Conservation (phyloP, 2,888 invertebrate species). For the Buathra laborator region DNA sequence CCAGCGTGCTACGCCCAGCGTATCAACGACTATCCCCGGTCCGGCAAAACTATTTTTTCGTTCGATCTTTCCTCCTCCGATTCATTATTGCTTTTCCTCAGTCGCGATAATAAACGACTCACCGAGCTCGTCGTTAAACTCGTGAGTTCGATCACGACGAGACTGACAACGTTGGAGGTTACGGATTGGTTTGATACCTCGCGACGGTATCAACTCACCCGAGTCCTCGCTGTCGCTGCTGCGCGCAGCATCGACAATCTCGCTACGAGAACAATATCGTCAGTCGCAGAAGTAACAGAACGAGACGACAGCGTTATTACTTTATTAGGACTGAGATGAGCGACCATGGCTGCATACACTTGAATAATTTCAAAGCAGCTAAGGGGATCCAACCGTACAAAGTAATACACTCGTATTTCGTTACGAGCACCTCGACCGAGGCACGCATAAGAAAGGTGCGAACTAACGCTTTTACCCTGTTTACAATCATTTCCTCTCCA, state of each 20-base stretch:
- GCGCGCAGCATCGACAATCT: conserved; percentile 45
- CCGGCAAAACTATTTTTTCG: conserved; percentile 16
- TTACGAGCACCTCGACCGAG: conserved; percentile 92
- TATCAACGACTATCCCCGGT: conserved; percentile 65
- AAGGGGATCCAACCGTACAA: conserved; percentile 91
- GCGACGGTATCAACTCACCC: conserved; percentile 33
- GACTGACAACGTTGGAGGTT: conserved; percentile 52
- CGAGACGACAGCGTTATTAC: conserved; percentile 58
- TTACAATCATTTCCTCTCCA: not conserved
- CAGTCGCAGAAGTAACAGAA: conserved; percentile 48
- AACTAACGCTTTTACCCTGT: conserved; percentile 43
- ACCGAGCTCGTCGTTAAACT: conserved; percentile 1
- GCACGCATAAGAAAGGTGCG: conserved; percentile 93
- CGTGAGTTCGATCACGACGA: conserved; percentile 3
- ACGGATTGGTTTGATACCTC: conserved; percentile 50
- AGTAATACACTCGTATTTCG: conserved; percentile 95
- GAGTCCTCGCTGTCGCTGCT: conserved; percentile 60
- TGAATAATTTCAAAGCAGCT: conserved; percentile 92
- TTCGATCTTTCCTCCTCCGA: not conserved
- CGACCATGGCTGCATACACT: conserved; percentile 92
- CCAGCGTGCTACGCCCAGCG: conserved; percentile 81
- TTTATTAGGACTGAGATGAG: conserved; percentile 86
- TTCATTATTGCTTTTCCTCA: not conserved
- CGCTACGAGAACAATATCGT: conserved; percentile 16
- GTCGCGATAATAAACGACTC: not conserved